Evolutionary conservation across 2,888 invertebrate species (phyloP).

Genomic region (Abrostola triplasia): DNA sequence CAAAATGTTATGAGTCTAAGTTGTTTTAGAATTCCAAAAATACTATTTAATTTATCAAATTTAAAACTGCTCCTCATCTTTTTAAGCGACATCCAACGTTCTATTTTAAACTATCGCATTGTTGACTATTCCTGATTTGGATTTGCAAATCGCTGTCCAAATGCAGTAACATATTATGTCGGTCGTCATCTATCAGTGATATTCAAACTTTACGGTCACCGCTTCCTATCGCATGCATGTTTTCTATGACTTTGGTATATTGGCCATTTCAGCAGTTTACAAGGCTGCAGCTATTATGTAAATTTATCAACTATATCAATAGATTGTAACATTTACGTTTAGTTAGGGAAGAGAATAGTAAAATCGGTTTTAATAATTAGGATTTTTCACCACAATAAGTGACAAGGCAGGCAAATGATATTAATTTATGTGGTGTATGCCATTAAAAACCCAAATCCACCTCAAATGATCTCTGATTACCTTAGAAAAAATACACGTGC

Average conservation of each 20-base stretch:
- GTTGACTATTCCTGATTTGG: constrained; percentile 30
- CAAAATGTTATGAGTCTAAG: too few species aligned
- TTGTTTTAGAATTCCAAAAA: too few species aligned
- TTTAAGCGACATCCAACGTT: too few species aligned
- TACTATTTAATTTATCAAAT: too few species aligned
- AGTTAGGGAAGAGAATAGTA: constrained; percentile 6
- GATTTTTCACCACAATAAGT: too few species aligned
- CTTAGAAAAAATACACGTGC: too few species aligned
- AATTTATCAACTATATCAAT: constrained; percentile 13
- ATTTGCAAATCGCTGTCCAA: constrained; percentile 39
- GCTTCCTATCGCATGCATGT: constrained; percentile 24
- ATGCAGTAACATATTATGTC: constrained; percentile 22
- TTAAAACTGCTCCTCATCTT: too few species aligned
- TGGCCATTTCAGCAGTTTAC: constrained; percentile 33
- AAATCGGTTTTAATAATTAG: not conserved
- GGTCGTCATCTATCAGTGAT: constrained; percentile 24
- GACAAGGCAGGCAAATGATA: too few species aligned
- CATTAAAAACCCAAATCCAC: too few species aligned
- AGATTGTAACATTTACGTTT: constrained; percentile 9
- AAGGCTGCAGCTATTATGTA: constrained; percentile 14
- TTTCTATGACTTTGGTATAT: constrained; percentile 38
- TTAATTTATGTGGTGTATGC: too few species aligned
- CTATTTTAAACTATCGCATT: constrained; percentile 12
- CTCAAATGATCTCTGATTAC: too few species aligned
- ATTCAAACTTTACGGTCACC: constrained; percentile 33